Percentiles rank a stretch among this genome's conserved stretches.
phyloP scores from a whole-genome alignment of 2,888 invertebrate genomes.

The Dolomedes plantarius region DNA sequence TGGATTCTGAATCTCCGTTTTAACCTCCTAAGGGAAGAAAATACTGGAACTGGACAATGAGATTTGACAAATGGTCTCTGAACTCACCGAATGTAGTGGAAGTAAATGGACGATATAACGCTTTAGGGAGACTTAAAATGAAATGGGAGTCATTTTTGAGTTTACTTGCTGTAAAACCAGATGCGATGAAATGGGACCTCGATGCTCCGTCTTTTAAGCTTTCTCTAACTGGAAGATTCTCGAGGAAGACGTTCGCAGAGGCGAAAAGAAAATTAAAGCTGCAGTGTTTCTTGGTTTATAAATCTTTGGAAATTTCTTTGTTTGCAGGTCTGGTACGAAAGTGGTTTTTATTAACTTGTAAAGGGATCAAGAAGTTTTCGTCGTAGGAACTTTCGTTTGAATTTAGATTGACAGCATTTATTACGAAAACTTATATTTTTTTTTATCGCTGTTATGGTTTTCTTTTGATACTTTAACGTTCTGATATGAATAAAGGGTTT shows the following conservation, averaged over 20 bases:
- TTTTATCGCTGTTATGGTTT: no score
- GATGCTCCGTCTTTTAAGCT: constrained; percentile 7
- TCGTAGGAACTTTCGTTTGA: no score
- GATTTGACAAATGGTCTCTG: constrained; percentile 66
- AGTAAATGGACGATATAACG: constrained; percentile 62
- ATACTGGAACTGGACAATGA: constrained; percentile 43
- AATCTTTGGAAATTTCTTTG: no score
- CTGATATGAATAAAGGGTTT: no score
- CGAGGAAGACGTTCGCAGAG: no score
- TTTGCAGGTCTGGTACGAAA: no score
- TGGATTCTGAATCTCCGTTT: no score
- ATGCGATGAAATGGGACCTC: constrained; percentile 13
- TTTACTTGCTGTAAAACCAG: constrained; percentile 45
- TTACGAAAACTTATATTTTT: no score
- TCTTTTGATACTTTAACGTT: no score
- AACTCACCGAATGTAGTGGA: constrained; percentile 63
- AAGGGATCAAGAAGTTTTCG: no score
- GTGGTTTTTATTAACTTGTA: no score
- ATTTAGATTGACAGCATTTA: no score
- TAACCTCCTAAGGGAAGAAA: background rate
- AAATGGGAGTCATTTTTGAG: constrained; percentile 68
- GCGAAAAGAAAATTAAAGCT: background rate
- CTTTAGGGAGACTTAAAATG: constrained; percentile 63
- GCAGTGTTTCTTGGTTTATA: background rate
- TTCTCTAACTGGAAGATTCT: background rate